Base-by-base conservation (phyloP, 2,888 invertebrate genomes). In the Phoenoteleia sp. region DNA sequence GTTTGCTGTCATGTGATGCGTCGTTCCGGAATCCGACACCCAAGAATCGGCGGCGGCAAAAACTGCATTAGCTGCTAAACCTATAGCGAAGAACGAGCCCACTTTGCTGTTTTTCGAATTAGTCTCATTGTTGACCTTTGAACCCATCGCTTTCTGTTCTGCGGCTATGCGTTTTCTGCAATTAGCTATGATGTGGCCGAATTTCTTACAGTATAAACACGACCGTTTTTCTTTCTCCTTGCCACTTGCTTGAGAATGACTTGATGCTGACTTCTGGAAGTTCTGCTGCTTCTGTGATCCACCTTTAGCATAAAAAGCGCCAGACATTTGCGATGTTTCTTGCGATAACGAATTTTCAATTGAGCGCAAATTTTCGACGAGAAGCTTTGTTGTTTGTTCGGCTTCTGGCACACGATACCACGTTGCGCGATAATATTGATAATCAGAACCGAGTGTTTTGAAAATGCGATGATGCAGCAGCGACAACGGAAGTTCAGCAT, bases 381-480 rank as follows among this genome's bases (percentile, higher is more conserved):
- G 69, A 3, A 87, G 74, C 11, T 84, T 85, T 29, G 86, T 87
- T 5, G 85, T 86, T 47, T 86, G 84, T 52, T 87, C 84, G 5
- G n/a, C 19, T 42, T 82, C 86, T 1, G 85, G 86, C 76, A 87
- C 66, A 17, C 86, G 79, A 85, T 87, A 88, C 87, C 86, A 85
- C 9, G 86, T 86, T 15, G 85, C 79, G 2, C 85, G 81, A 60
- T 85, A 86, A 71, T 76, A 87, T 39, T 83, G 87, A 69, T 81
- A 84, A 29, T 86, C 86, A 9, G 80, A 25, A 64, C 87, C 84
- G 15, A 88, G 81, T 3, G 87, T 88, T 67, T 86, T 87, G 27
- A 87, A 87, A 67, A 86, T 87, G 13, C 87, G 67, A 52, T 87
- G 87, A 67, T 87, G 87, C 9, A 88, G 72, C 54, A 88, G 36